phyloP scores from a whole-genome alignment of 2,888 invertebrate species.

The Philereme transversata region DNA sequence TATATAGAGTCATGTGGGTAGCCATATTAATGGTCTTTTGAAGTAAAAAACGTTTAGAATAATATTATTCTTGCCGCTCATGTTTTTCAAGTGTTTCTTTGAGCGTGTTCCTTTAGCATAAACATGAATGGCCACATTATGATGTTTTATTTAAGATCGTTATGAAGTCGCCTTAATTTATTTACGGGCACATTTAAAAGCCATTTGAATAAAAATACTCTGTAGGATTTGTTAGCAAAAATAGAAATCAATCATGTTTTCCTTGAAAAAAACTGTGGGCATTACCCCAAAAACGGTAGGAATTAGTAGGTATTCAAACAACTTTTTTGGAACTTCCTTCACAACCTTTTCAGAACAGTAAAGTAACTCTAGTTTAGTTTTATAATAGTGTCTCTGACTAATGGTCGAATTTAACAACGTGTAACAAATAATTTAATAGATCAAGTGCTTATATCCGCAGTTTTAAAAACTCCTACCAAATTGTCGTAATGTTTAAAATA shows the following conservation, averaged over 20 bases:
- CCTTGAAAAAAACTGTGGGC: too few species aligned
- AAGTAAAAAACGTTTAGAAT: slow-evolving; percentile 43
- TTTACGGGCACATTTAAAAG: slow-evolving; percentile 18
- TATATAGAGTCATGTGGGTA: slow-evolving; percentile 45
- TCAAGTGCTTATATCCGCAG: slow-evolving; percentile 4
- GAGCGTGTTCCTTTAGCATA: slow-evolving; percentile 47
- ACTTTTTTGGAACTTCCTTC: too few species aligned
- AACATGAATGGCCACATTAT: slow-evolving; percentile 32
- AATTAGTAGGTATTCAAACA: too few species aligned
- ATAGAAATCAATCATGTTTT: slow-evolving; percentile 16
- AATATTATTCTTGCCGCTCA: slow-evolving; percentile 48
- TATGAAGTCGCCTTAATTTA: slow-evolving; percentile 27
- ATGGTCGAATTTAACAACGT: neutral
- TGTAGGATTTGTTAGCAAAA: slow-evolving; percentile 15
- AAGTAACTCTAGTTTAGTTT: neutral
- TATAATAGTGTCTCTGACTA: neutral
- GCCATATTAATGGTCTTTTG: slow-evolving; percentile 53
- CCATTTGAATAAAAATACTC: slow-evolving; percentile 9
- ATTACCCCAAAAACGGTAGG: too few species aligned
- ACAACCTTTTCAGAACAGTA: too few species aligned
- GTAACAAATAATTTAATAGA: neutral
- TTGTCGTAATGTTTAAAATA: slow-evolving; percentile 6
- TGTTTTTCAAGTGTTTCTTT: slow-evolving; percentile 59
- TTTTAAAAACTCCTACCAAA: slow-evolving; percentile 13
- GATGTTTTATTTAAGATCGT: slow-evolving; percentile 30